Percentiles rank a stretch among this genome's conserved stretches.
phyloP scores from a whole-genome alignment of 64 coral and sea anemone species.

The Platygyra sinensis region DNA sequence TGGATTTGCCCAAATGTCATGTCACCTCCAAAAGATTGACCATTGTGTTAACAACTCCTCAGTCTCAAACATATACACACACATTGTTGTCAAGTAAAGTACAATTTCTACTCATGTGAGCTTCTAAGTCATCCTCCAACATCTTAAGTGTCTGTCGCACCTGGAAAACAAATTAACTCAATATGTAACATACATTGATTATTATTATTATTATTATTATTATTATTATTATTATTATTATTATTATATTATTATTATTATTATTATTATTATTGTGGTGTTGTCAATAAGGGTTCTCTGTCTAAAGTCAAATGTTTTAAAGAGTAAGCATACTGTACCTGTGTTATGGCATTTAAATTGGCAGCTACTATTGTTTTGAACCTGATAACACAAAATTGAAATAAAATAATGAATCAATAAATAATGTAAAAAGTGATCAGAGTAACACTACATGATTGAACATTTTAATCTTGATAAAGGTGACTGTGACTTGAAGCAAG shows the following conservation, averaged over 20 bases:
- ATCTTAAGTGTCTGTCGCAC: conserved; percentile 62
- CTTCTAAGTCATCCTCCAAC: conserved; percentile 54
- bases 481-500: too few relatives aligned
- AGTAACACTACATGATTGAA: not conserved
- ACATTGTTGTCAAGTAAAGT: conserved; percentile 44
- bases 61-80: conserved; percentile 35
- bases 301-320: not conserved
- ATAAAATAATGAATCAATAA: not conserved
- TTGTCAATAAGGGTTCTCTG: not conserved
- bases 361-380: conserved; percentile 63
- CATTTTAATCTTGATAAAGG: not conserved
- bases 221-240: too few relatives aligned
- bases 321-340: conserved; percentile 43
- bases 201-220: too few relatives aligned
- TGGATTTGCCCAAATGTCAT: not conserved
- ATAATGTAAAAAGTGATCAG: not conserved
- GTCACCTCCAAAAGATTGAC: not conserved
- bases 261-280: not conserved
- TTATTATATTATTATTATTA: not conserved
- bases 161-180: not conserved
- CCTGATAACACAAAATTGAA: conserved; percentile 5
- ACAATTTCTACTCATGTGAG: conserved; percentile 49
- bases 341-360: conserved; percentile 68
- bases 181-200: too few relatives aligned
- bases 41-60: not conserved